Evolutionary conservation across 2,888 invertebrate genomes (phyloP).

Genomic region (Epirrita christyi): DNA sequence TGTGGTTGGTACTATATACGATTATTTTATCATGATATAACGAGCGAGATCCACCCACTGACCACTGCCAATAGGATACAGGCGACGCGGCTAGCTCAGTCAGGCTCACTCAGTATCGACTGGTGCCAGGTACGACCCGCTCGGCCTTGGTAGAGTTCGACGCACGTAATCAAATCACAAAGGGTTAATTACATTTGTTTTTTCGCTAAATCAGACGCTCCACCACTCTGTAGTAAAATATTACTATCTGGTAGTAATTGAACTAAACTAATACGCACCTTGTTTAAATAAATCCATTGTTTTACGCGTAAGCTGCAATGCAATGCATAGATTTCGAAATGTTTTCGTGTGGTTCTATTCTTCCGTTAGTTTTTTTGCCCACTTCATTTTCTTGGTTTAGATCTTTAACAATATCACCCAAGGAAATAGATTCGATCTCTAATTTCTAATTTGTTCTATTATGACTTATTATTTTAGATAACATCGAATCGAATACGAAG

Average conservation of each 20-base stretch:
- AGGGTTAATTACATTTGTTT: conserved; percentile 45
- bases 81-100: conserved; percentile 47
- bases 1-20: conserved; percentile 30
- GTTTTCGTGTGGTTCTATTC: conserved; percentile 1
- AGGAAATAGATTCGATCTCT: too few relatives aligned
- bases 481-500: too few relatives aligned
- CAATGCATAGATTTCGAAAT: conserved; percentile 1
- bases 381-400: neutral
- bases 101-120: conserved; percentile 48
- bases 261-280: conserved; percentile 45
- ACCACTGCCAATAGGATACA: conserved; percentile 54
- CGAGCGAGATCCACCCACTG: conserved; percentile 73
- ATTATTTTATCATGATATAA: conserved; percentile 62
- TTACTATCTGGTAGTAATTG: neutral
- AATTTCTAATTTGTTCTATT: too few relatives aligned
- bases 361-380: neutral
- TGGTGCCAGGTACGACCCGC: conserved; percentile 75
- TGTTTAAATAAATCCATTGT: conserved; percentile 66
- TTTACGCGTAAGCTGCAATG: neutral
- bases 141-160: conserved; percentile 78
- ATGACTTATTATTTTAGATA: too few relatives aligned
- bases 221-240: neutral
- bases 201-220: conserved; percentile 2
- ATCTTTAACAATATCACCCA: neutral
- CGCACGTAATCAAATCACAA: conserved; percentile 52